Conservation (phyloP, 2,888 invertebrate species). For the Pyrgus malvae region DNA sequence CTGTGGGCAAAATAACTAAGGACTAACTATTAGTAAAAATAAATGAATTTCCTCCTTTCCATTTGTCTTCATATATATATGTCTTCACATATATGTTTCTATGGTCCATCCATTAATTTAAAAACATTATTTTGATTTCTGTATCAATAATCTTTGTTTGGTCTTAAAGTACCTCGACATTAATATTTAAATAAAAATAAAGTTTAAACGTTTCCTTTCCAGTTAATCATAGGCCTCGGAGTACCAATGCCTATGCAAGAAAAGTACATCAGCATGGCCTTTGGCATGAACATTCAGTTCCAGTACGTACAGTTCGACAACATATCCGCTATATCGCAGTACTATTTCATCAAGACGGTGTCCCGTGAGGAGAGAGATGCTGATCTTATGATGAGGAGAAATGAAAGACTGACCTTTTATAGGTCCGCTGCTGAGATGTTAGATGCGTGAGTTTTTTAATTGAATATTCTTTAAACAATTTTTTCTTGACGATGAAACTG, state of each 20-base stretch:
- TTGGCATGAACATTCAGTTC: slow-evolving; percentile 84
- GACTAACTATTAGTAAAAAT: too few species aligned
- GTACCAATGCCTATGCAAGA: slow-evolving; percentile 77
- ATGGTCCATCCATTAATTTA: too few species aligned
- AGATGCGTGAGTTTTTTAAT: slow-evolving; percentile 49
- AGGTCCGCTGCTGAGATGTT: slow-evolving; percentile 57
- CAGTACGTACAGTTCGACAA: slow-evolving; percentile 82
- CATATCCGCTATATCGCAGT: slow-evolving; percentile 70
- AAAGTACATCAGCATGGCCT: slow-evolving; percentile 66
- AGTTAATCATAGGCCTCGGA: slow-evolving; percentile 83
- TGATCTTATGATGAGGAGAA: slow-evolving; percentile 48
- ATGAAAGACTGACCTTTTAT: slow-evolving; percentile 67
- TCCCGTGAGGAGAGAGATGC: slow-evolving; percentile 63
- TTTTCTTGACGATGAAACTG: too few species aligned
- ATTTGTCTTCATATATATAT: too few species aligned
- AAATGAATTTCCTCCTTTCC: too few species aligned
- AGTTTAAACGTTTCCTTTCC: slow-evolving; percentile 42
- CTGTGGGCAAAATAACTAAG: too few species aligned
- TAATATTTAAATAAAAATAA: too few species aligned
- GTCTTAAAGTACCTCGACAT: too few species aligned
- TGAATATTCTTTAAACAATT: too few species aligned
- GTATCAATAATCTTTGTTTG: too few species aligned
- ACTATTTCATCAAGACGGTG: slow-evolving; percentile 68
- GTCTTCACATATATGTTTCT: too few species aligned
- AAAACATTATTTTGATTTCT: too few species aligned